Percentiles rank a stretch among this genome's conserved stretches.
phyloP scores from a whole-genome alignment of 2,113 vertebrate genomes.

The Tragelaphus scriptus region DNA sequence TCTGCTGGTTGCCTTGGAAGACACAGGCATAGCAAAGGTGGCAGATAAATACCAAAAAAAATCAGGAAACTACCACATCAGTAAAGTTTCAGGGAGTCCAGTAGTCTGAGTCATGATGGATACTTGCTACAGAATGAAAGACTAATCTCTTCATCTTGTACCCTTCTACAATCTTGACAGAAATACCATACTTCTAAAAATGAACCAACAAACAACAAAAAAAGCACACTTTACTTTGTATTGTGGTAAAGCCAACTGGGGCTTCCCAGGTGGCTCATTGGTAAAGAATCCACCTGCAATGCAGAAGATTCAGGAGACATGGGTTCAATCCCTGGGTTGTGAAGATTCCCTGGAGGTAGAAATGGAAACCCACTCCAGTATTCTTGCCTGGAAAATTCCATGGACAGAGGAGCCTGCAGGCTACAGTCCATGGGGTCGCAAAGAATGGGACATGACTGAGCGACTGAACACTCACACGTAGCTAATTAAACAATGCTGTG shows the following conservation, averaged over 20 bases:
- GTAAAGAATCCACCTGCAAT: neutral
- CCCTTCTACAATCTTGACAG: neutral
- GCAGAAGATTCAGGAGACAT: neutral
- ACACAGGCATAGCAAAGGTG: neutral
- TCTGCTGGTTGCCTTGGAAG: neutral
- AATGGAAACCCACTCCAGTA: neutral
- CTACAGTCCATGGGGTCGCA: neutral
- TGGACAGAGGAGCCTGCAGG: neutral
- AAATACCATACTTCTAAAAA: neutral
- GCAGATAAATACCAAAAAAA: neutral
- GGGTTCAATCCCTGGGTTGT: neutral
- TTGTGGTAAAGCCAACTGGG: neutral
- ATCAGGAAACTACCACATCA: neutral
- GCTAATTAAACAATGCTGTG: neutral
- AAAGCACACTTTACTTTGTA: neutral
- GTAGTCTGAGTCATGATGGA: neutral
- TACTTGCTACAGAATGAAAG: neutral
- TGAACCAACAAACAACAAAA: neutral
- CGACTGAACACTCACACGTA: neutral
- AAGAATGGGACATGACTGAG: neutral
- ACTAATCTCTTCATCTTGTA: neutral
- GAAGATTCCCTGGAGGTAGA: neutral
- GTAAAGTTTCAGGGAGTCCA: neutral
- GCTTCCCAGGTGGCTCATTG: neutral
- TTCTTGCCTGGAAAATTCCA: neutral